Evolutionary conservation across 2,888 invertebrate genomes (phyloP).

Genomic region (Subacronicta megacephala): DNA sequence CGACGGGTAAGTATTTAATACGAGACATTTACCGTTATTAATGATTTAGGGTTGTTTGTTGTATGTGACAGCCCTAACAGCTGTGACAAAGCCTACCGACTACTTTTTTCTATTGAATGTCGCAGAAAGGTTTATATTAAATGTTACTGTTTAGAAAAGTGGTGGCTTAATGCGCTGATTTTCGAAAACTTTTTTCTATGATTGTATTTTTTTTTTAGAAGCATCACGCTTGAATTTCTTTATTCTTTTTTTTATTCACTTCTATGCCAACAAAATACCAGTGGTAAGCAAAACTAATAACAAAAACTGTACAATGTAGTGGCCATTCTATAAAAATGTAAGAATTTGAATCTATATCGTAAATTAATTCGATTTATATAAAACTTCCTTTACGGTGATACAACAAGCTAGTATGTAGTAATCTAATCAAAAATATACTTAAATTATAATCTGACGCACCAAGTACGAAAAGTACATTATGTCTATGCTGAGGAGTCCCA

Average conservation of each 20-base stretch:
- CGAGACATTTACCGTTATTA: not conserved
- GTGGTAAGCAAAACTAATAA: too few relatives aligned
- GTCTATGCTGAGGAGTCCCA: slow-evolving; percentile 60
- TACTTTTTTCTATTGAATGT: not conserved
- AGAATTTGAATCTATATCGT: slow-evolving; percentile 56
- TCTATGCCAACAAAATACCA: not conserved
- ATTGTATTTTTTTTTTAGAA: too few relatives aligned
- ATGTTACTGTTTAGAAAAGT: slow-evolving; percentile 3
- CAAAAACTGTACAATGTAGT: slow-evolving; percentile 73
- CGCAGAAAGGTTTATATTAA: not conserved
- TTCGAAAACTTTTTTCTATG: not conserved
- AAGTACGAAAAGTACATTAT: slow-evolving; percentile 73
- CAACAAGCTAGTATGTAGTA: slow-evolving; percentile 70
- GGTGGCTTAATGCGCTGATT: not conserved
- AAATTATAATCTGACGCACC: slow-evolving; percentile 75
- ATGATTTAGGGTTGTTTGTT: too few relatives aligned
- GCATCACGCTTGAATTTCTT: not conserved
- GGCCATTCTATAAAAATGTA: slow-evolving; percentile 79
- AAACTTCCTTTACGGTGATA: slow-evolving; percentile 66
- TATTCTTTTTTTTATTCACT: not conserved
- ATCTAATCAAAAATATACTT: slow-evolving; percentile 67
- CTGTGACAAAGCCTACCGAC: not conserved
- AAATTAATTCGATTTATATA: slow-evolving; percentile 70
- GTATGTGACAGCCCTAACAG: not conserved
- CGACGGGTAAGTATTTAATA: not conserved